Base-by-base conservation (phyloP, 2,888 invertebrate species). In the Theretra japonica region DNA sequence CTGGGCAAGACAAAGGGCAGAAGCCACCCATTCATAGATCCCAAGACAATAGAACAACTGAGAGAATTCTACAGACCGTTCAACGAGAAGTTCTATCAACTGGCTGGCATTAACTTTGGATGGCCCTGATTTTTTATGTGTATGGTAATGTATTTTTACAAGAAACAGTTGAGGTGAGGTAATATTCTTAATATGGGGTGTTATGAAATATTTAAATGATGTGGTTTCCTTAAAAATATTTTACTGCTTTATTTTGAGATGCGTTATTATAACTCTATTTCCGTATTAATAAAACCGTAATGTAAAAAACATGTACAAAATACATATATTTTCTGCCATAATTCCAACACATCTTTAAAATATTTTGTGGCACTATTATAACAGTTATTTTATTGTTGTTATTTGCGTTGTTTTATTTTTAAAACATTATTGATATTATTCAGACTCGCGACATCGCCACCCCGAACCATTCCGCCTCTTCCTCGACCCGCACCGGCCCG, bases 1-100 rank as follows among this genome's bases (percentile, higher is more conserved):
- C 94, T 99, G 70, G 98, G 98, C 70, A 97, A 98, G 89, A 98
- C 97, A 19, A 99, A 99, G 90, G 99, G 99, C 1, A 95, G 99
- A 17, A 97, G 96, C 87, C 99, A 99, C 93, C 98, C 98, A 1
- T 95, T 95, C 78, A 97, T 99, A 77, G 96, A 97, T 83, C 95
- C 96, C 2, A 94, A 95, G 59, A 97, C 96, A 59, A 93, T 98
- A 74, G 95, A 96, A 82, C 95, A 96, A 80, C 95, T 98, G 73
- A 95, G 97, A 79, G 96, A 97, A 83, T 98, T 97, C 89, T 98
- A 98, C 86, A 95, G 96, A 80, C 98, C 98, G 3, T 97, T 97
- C 87, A 98, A 98, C 90, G 96, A 96, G 83, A 96, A 96, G 82
- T 98, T 98, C 91, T 98, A 98, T 91, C 96, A 97, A 86, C 95